Percentiles rank a stretch among this genome's conserved stretches.
Evolutionary conservation across 1,140 invertebrate genomes (phyloP).

Genomic region (Myzus persicae): DNA sequence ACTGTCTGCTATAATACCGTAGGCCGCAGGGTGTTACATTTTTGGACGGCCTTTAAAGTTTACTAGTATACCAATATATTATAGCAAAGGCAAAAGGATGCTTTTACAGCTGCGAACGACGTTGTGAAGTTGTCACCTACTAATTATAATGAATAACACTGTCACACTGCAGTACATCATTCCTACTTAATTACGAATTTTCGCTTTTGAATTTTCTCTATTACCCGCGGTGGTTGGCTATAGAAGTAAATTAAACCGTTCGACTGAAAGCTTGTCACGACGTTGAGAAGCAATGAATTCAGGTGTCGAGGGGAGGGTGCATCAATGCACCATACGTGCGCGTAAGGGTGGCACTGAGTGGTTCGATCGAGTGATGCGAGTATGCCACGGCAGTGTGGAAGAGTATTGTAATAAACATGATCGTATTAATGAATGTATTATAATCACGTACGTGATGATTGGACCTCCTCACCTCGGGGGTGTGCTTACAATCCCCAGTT

Average conservation of each 20-base stretch:
- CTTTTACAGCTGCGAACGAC: too few relatives aligned
- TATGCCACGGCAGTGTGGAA: neutral
- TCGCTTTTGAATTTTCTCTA: neutral
- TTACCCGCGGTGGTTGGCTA: neutral
- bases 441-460: neutral
- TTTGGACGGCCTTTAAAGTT: too few relatives aligned
- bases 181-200: neutral
- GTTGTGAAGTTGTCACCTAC: neutral
- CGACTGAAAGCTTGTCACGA: neutral
- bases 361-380: neutral
- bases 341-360: neutral
- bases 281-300: neutral
- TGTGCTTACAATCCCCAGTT: neutral
- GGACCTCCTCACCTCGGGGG: too few relatives aligned
- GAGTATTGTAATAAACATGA: neutral
- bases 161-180: neutral
- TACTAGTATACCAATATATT: too few relatives aligned
- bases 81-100: too few relatives aligned
- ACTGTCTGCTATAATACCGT: too few relatives aligned
- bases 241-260: neutral
- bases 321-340: too few relatives aligned
- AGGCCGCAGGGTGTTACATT: too few relatives aligned
- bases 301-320: neutral
- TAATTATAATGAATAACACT: too few relatives aligned
- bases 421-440: neutral